Evolutionary conservation across 2,888 invertebrate species (phyloP), one percentile per base, ranked within the genome.

Genomic region (Gryllus longicercus): DNA sequence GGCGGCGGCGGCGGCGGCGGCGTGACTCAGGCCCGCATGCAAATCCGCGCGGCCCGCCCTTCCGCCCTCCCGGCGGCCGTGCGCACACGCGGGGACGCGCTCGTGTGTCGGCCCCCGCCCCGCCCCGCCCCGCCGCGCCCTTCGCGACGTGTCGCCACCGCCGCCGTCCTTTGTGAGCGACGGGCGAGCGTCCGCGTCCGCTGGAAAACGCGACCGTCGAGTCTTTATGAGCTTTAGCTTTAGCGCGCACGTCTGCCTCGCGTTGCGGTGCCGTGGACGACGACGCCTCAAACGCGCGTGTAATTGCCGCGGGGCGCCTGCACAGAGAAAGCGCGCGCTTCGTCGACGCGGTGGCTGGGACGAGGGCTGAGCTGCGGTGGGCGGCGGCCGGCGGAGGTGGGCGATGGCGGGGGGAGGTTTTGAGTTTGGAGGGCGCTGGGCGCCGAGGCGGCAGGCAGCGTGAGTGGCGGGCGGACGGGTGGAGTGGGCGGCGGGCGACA

Each of bases 141-240:
- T 14, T n/a, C 14, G n/a, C 14, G 14, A 14, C n/a, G 14, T 63
- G 38, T 38, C 38, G 38, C 38, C 38, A 8, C 38, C 38, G 38
- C 25, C 2, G 63, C 3, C 14, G 63, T 38, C 38, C 38, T 38
- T 38, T 38, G 63, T n/a, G 63, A 63, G 14, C 63, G 63, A 63
- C 14, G 63, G 63, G 63, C 63, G n/a, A n/a, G n/a, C n/a, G 63
- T 14, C n/a, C 16, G 63, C n/a, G 63, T 63, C n/a, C n/a, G 63
- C n/a, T 63, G 63, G 16, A n/a, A 18, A 18, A 18, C n/a, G 63
- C 63, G 63, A 8, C 63, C 16, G 63, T n/a, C 63, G 63, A 14
- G 14, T n/a, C 63, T 63, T 63, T 63, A 63, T 63, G 63, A 63
- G 63, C 63, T 63, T 63, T 63, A 63, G 63, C 63, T n/a, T n/a